Conservation (phyloP, 2,888 invertebrate species). For the Crocallis elinguaria region DNA sequence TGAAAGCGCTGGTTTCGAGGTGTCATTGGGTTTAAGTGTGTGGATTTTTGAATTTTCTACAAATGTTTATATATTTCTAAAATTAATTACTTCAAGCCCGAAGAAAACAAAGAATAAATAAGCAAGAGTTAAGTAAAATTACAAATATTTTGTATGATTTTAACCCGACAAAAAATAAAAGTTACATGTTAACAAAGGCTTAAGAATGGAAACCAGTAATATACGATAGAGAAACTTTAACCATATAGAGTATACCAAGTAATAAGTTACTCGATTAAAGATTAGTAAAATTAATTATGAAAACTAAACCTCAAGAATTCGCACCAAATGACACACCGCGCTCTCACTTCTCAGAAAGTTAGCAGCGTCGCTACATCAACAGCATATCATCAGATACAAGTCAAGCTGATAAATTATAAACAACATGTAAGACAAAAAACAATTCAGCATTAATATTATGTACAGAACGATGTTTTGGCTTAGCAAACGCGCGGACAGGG, state of each 20-base stretch:
- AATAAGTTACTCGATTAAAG: neutral
- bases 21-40: slow-evolving; percentile 12
- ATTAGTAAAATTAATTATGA: slow-evolving; percentile 20
- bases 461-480: slow-evolving; percentile 52
- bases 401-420: slow-evolving; percentile 15
- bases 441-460: slow-evolving; percentile 37
- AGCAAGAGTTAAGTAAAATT: too few relatives aligned
- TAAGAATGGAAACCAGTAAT: neutral
- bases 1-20: slow-evolving; percentile 7
- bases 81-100: too few relatives aligned
- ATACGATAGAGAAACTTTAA: neutral
- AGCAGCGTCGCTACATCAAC: slow-evolving; percentile 12
- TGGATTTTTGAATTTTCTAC: slow-evolving; percentile 12
- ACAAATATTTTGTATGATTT: too few relatives aligned
- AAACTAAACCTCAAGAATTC: slow-evolving; percentile 11
- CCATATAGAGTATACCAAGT: neutral
- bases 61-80: neutral
- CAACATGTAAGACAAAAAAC: slow-evolving; percentile 18
- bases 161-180: too few relatives aligned
- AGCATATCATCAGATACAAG: slow-evolving; percentile 16
- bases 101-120: too few relatives aligned
- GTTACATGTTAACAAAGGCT: neutral
- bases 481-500: slow-evolving; percentile 41
- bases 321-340: slow-evolving; percentile 25
- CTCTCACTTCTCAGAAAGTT: slow-evolving; percentile 19